Evolutionary conservation across 1,140 invertebrate species (phyloP).

Genomic region (Aleiodes sp.): DNA sequence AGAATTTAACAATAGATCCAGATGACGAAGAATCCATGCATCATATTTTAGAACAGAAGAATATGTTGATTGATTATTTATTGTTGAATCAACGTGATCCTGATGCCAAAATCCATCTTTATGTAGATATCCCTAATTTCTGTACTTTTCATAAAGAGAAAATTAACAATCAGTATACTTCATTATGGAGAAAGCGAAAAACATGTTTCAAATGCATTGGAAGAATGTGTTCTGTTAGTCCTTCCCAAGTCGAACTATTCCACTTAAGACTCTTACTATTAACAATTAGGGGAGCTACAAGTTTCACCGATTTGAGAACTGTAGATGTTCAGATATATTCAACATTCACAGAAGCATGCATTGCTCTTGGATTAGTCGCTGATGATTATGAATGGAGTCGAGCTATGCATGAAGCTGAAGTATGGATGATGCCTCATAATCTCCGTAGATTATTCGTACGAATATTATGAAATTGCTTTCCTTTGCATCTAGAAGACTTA

Average conservation of each 20-base stretch:
- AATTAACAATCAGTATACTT: background rate
- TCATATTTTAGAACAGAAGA: background rate
- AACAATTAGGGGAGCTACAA: background rate
- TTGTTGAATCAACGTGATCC: background rate
- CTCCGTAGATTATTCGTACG: slow-evolving; percentile 25
- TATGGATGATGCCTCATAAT: slow-evolving; percentile 28
- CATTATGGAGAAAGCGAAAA: background rate
- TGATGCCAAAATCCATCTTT: background rate
- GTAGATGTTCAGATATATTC: slow-evolving; percentile 8
- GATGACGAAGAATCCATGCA: background rate
- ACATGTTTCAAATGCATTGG: too few species aligned
- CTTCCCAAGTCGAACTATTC: background rate
- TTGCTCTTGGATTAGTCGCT: slow-evolving; percentile 23
- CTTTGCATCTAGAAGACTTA: slow-evolving; percentile 17
- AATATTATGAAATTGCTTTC: slow-evolving; percentile 18
- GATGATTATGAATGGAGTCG: slow-evolving; percentile 29
- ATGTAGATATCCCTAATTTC: background rate
- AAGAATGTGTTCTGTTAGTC: background rate
- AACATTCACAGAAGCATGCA: slow-evolving; percentile 25
- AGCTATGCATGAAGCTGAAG: slow-evolving; percentile 21
- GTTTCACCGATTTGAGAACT: slow-evolving; percentile 19
- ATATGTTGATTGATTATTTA: background rate
- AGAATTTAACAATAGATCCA: background rate
- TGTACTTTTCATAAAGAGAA: background rate
- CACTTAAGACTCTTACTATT: background rate